phyloP scores from a whole-genome alignment of 2,888 invertebrate species.

The Amphiduros pacificus region DNA sequence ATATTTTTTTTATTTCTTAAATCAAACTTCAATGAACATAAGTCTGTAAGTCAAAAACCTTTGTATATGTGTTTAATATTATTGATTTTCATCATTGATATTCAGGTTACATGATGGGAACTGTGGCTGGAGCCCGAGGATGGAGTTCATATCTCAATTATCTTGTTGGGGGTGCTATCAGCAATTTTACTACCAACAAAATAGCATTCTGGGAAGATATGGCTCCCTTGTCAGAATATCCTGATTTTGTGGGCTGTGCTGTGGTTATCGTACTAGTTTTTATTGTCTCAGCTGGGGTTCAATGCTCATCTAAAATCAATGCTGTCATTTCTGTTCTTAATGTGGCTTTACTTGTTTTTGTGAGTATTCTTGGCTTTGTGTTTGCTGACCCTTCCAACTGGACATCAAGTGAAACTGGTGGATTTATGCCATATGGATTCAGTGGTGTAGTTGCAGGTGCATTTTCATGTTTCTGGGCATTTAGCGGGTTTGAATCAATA shows the following conservation, averaged over 20 bases:
- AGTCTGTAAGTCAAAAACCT: too few species aligned
- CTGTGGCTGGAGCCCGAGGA: too few species aligned
- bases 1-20: too few species aligned
- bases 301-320: slow-evolving; percentile 58
- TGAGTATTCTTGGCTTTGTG: slow-evolving; percentile 73
- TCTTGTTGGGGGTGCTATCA: slow-evolving; percentile 56
- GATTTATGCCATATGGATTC: slow-evolving; percentile 59
- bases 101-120: too few species aligned
- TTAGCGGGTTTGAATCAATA: slow-evolving; percentile 60
- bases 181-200: slow-evolving; percentile 41
- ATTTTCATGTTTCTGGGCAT: slow-evolving; percentile 61
- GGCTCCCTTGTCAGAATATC: slow-evolving; percentile 35
- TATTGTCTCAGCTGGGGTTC: slow-evolving; percentile 55
- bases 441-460: slow-evolving; percentile 51
- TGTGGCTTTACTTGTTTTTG: slow-evolving; percentile 55
- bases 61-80: too few species aligned
- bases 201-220: slow-evolving; percentile 18
- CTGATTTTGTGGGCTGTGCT: slow-evolving; percentile 59
- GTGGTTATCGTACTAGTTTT: slow-evolving; percentile 62
- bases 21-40: too few species aligned
- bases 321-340: slow-evolving; percentile 57
- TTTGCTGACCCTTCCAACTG: slow-evolving; percentile 82
- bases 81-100: too few species aligned
- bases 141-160: slow-evolving; percentile 61
- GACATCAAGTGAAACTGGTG: slow-evolving; percentile 64